These are phyloP conservation scores for Drosophila kikkawai DNA, from an alignment of 1,140 invertebrate species.

Conservation along the genomic window DNA sequence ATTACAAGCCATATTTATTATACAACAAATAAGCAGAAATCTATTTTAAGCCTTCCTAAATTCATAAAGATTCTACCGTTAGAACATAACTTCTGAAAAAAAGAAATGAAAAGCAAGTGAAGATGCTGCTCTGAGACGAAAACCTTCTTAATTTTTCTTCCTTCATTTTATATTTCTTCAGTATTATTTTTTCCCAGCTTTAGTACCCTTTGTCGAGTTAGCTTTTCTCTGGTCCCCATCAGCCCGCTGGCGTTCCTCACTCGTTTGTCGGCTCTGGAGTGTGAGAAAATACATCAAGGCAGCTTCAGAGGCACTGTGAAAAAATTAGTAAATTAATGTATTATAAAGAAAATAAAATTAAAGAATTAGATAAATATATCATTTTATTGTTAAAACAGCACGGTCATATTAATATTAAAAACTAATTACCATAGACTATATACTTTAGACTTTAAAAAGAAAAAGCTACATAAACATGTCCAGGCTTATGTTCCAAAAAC, in stretches of 20 bases:
- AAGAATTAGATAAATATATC: background rate
- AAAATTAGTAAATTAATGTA: background rate
- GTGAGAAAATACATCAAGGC: constrained; percentile 67
- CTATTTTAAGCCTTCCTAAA: too few relatives aligned
- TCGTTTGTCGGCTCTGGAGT: constrained; percentile 36
- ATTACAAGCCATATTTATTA: too few relatives aligned
- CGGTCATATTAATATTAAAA: too few relatives aligned
- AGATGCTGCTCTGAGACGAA: constrained; percentile 10
- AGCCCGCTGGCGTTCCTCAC: constrained; percentile 45
- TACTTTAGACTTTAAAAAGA: background rate
- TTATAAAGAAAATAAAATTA: background rate
- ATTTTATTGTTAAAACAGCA: background rate
- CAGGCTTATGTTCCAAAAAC: background rate
- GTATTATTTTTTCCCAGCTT: constrained; percentile 5
- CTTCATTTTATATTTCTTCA: constrained; percentile 13
- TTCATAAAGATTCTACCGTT: background rate
- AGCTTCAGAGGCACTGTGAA: constrained; percentile 30
- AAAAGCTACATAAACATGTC: background rate
- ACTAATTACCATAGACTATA: too few relatives aligned
- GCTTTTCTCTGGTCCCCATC: constrained; percentile 46
- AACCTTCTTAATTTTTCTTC: constrained; percentile 24
- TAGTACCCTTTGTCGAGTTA: constrained; percentile 41
- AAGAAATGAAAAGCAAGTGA: constrained; percentile 27
- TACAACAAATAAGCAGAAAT: too few relatives aligned
- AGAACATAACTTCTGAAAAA: constrained; percentile 32